phyloP scores from a whole-genome alignment of 2,888 invertebrate species.

The Callosobruchus maculatus region DNA sequence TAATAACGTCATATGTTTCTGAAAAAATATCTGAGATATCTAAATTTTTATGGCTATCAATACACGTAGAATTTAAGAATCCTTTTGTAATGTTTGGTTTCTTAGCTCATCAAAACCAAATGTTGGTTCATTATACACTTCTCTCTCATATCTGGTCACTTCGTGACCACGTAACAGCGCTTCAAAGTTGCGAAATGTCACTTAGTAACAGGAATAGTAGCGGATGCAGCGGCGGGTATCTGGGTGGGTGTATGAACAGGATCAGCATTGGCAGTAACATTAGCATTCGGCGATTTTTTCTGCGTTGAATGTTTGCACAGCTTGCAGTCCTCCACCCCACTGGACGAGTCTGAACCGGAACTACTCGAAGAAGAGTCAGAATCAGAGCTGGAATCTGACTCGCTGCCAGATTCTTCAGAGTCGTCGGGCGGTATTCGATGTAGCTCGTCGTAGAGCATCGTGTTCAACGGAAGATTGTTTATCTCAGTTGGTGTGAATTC shows the following conservation, averaged over 20 bases:
- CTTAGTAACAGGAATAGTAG: background rate
- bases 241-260: background rate
- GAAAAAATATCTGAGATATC: no score
- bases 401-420: conserved; percentile 54
- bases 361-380: conserved; percentile 52
- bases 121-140: background rate
- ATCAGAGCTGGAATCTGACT: conserved; percentile 51
- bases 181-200: background rate
- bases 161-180: background rate
- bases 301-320: conserved; percentile 25
- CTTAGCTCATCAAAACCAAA: background rate
- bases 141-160: background rate
- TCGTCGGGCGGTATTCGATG: conserved; percentile 51
- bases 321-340: conserved; percentile 28
- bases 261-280: background rate
- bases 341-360: conserved; percentile 22
- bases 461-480: conserved; percentile 89
- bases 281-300: conserved; percentile 7
- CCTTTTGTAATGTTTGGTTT: no score
- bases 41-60: no score
- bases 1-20: no score
- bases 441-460: conserved; percentile 69
- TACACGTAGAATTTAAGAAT: no score
- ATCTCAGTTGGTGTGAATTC: conserved; percentile 78
- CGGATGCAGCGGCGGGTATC: background rate